Evolutionary conservation across 2,113 vertebrate species (phyloP).

Genomic region (Maccullochella peelii): DNA sequence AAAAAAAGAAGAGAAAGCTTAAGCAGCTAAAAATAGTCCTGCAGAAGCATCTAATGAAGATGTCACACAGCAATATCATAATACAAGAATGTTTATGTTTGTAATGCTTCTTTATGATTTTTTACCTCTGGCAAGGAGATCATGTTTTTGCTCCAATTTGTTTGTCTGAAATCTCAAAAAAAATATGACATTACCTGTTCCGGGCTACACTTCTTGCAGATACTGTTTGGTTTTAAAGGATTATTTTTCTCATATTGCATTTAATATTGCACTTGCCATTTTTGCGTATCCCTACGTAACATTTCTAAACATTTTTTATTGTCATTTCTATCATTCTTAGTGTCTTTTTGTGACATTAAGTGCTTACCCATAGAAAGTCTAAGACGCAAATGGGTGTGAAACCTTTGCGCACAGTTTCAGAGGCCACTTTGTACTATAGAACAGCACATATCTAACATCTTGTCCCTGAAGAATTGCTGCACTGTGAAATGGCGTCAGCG

Average conservation of each 20-base stretch:
- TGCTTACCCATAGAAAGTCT: too few species aligned
- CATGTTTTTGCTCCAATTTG: neutral
- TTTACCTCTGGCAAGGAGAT: conserved; percentile 31
- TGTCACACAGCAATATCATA: neutral
- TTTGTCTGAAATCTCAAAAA: neutral
- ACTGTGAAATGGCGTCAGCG: neutral
- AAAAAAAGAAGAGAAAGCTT: neutral
- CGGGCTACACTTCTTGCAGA: neutral
- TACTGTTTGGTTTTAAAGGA: too few species aligned
- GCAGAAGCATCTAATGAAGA: conserved; percentile 17
- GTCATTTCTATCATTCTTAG: neutral
- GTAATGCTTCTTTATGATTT: conserved; percentile 2
- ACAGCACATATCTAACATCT: too few species aligned
- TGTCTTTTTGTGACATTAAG: neutral
- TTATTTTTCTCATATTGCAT: neutral
- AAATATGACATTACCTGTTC: neutral
- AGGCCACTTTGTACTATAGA: neutral
- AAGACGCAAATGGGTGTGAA: neutral
- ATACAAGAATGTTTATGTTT: neutral
- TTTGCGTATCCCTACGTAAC: too few species aligned
- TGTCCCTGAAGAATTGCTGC: neutral
- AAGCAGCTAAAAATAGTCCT: conserved; percentile 33
- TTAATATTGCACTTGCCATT: neutral
- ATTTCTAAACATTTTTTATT: neutral
- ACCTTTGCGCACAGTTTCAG: neutral